A percentile compares a stretch with the other conserved stretches of the same genome.
Conservation (phyloP, 2,888 invertebrate genomes). For the Eupithecia abbreviata region DNA sequence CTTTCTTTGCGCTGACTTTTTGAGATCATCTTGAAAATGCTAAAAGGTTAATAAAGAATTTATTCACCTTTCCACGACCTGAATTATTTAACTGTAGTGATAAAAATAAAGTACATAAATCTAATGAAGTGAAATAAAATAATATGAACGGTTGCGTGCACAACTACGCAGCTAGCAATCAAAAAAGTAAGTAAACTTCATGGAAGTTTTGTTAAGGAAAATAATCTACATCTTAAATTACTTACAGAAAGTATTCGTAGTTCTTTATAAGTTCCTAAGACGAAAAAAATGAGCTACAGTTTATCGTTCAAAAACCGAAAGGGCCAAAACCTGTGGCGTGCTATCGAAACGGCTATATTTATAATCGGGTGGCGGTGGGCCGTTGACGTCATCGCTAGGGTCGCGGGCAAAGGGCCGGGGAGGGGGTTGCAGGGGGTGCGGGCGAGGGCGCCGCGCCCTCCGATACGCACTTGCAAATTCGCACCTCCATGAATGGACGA, state of each 20-base stretch:
- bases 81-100: background rate
- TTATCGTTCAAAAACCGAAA: slow-evolving; percentile 53
- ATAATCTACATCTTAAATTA: slow-evolving; percentile 24
- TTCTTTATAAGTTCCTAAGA: slow-evolving; percentile 27
- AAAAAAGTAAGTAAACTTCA: slow-evolving; percentile 16
- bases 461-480: slow-evolving; percentile 81
- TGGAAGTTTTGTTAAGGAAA: slow-evolving; percentile 10
- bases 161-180: slow-evolving; percentile 12
- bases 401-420: slow-evolving; percentile 52
- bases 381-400: slow-evolving; percentile 77
- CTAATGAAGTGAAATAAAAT: slow-evolving; percentile 11
- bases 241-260: slow-evolving; percentile 17
- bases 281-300: slow-evolving; percentile 30
- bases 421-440: slow-evolving; percentile 48
- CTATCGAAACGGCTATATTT: slow-evolving; percentile 78
- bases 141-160: slow-evolving; percentile 14
- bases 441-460: slow-evolving; percentile 65
- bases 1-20: slow-evolving; percentile 28
- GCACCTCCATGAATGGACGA: slow-evolving; percentile 81
- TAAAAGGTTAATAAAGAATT: slow-evolving; percentile 27
- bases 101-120: slow-evolving; percentile 16
- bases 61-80: slow-evolving; percentile 14
- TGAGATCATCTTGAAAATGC: slow-evolving; percentile 32
- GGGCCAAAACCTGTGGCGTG: slow-evolving; percentile 80
- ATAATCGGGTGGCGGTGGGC: slow-evolving; percentile 77